Conservation (phyloP, 2,888 invertebrate genomes). For the Drosophila recens region DNA sequence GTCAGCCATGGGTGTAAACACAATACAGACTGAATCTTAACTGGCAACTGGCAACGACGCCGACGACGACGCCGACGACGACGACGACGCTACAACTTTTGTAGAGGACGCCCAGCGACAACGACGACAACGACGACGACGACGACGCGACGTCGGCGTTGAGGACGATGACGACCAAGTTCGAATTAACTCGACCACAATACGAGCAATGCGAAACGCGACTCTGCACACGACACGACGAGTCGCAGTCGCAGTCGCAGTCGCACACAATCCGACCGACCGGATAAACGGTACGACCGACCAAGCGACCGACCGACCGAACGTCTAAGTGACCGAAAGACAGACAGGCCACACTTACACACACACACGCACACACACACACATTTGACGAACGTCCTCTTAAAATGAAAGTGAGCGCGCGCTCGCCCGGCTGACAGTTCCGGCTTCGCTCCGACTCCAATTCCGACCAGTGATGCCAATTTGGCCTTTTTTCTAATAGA, state of each 20-base stretch:
- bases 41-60: conserved; percentile 55
- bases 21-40: conserved; percentile 82
- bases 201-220: conserved; percentile 57
- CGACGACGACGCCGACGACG: conserved; percentile 40
- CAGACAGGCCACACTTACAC: not conserved
- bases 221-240: conserved; percentile 19
- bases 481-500: too few species aligned
- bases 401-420: conserved; percentile 58
- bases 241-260: not conserved
- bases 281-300: conserved; percentile 3
- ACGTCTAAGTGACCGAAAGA: conserved; percentile 2
- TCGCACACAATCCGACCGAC: conserved; percentile 22
- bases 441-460: conserved; percentile 11
- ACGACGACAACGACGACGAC: conserved; percentile 29
- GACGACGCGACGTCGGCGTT: conserved; percentile 29
- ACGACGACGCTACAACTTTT: conserved; percentile 29
- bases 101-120: conserved; percentile 23
- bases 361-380: conserved; percentile 4
- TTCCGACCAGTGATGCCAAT: not conserved
- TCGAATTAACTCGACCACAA: conserved; percentile 79
- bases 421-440: conserved; percentile 19
- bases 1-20: conserved; percentile 84
- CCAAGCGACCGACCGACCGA: conserved; percentile 6
- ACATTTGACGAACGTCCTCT: conserved; percentile 53
- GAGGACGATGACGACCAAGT: conserved; percentile 56